A percentile compares a stretch with the other conserved stretches of the same genome.
Conservation (phyloP, 2,888 invertebrate genomes). For the Cryptosula pallasiana region DNA sequence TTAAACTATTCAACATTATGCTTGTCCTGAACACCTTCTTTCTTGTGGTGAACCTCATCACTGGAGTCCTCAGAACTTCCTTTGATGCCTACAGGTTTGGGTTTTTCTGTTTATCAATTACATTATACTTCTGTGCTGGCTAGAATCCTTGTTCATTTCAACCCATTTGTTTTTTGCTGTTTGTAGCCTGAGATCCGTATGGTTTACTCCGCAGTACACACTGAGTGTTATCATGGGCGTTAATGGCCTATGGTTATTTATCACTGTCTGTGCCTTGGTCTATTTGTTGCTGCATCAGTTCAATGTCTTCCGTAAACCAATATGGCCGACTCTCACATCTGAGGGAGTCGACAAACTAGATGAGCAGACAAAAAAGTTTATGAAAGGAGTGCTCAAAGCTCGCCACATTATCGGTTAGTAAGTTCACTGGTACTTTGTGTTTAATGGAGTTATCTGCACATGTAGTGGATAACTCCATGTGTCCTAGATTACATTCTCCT, state of each 20-base stretch:
- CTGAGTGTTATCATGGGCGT: slow-evolving; percentile 34
- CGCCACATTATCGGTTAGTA: slow-evolving; percentile 40
- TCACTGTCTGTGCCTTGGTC: slow-evolving; percentile 30
- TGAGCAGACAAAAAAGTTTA: slow-evolving; percentile 41
- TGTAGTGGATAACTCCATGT: too few relatives aligned
- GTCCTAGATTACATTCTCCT: too few relatives aligned
- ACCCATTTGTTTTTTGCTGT: background rate
- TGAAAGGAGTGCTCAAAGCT: slow-evolving; percentile 41
- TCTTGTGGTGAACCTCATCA: slow-evolving; percentile 34
- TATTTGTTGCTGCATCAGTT: slow-evolving; percentile 27
- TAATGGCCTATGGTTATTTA: slow-evolving; percentile 33
- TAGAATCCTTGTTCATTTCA: too few relatives aligned
- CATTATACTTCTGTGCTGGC: too few relatives aligned
- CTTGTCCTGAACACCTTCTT: slow-evolving; percentile 34
- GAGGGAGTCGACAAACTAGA: slow-evolving; percentile 36
- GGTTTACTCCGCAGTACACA: slow-evolving; percentile 34
- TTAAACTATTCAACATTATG: slow-evolving; percentile 38
- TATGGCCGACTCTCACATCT: slow-evolving; percentile 42
- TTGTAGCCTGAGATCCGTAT: slow-evolving; percentile 28
- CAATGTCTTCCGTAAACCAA: slow-evolving; percentile 29
- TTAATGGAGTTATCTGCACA: too few relatives aligned
- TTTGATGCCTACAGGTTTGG: slow-evolving; percentile 28
- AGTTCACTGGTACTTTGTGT: too few relatives aligned
- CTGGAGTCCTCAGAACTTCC: slow-evolving; percentile 35
- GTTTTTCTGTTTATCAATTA: too few relatives aligned